Evolutionary conservation across 2,113 vertebrate genomes (phyloP).

Genomic region (Epinephelus lanceolatus): DNA sequence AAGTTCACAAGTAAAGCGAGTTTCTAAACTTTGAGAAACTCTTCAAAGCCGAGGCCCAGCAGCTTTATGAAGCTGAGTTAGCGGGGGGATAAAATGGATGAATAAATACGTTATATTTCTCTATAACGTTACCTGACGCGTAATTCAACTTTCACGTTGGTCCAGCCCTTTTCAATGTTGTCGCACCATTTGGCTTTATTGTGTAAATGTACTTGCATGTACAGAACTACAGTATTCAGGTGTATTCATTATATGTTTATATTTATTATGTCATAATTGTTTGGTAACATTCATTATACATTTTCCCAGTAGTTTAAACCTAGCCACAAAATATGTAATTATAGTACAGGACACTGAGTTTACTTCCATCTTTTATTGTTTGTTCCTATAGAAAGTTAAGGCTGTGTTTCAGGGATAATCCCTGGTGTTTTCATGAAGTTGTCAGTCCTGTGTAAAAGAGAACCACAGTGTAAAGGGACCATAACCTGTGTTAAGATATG

Average conservation of each 20-base stretch:
- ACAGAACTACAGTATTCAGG: not conserved
- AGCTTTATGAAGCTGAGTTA: slow-evolving; percentile 25
- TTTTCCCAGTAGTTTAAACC: not conserved
- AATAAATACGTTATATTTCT: not conserved
- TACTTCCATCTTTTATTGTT: not conserved
- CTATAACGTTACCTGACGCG: not conserved
- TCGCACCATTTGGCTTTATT: not conserved
- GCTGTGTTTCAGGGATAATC: not conserved
- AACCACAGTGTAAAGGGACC: slow-evolving; percentile 12
- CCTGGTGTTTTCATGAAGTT: not conserved
- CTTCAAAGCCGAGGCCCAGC: slow-evolving; percentile 51
- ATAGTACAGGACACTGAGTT: not conserved
- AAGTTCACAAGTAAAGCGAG: not conserved
- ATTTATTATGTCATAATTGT: not conserved
- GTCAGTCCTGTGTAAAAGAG: not conserved
- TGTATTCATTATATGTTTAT: not conserved
- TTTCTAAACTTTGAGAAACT: slow-evolving; percentile 44
- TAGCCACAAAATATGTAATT: not conserved
- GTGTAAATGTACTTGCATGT: not conserved
- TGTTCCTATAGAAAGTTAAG: not conserved
- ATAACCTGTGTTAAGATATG: not conserved
- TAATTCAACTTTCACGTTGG: not conserved
- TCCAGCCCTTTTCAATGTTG: not conserved
- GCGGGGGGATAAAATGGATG: not conserved
- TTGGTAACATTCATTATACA: not conserved